Conservation (phyloP, 2,888 invertebrate species). For the Eueremaeus valkanovi region DNA sequence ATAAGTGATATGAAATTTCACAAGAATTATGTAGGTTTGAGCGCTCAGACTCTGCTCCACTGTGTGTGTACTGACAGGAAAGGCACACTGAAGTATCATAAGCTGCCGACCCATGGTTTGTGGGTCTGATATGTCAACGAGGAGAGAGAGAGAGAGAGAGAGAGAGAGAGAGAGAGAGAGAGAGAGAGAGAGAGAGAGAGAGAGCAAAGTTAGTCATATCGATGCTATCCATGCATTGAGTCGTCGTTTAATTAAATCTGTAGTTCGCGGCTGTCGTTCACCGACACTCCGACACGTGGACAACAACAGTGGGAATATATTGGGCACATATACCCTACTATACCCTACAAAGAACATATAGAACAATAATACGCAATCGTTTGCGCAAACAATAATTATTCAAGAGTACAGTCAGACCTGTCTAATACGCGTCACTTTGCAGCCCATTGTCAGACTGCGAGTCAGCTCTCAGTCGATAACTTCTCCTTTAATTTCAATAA, state of each 20-base stretch:
- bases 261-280: conserved; percentile 25
- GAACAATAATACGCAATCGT: conserved; percentile 7
- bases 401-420: conserved; percentile 1
- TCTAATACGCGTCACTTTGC: neutral
- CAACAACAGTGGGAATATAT: conserved; percentile 9
- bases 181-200: no score
- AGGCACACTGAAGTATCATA: conserved; percentile 2
- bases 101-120: conserved; percentile 15
- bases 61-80: no score
- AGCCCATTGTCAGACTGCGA: neutral
- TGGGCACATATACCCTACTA: no score
- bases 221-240: neutral
- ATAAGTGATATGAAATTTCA: conserved; percentile 8
- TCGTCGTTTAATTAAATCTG: conserved; percentile 19
- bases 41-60: conserved; percentile 11
- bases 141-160: neutral
- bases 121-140: conserved; percentile 15
- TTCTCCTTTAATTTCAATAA: neutral
- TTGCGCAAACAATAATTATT: conserved; percentile 18
- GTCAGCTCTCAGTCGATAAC: neutral
- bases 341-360: neutral
- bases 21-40: conserved; percentile 16
- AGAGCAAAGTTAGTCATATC: conserved; percentile 27
- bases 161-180: no score
- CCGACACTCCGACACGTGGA: conserved; percentile 19